Conservation (phyloP, 2,113 vertebrate species). For the Centropus unirufus region DNA sequence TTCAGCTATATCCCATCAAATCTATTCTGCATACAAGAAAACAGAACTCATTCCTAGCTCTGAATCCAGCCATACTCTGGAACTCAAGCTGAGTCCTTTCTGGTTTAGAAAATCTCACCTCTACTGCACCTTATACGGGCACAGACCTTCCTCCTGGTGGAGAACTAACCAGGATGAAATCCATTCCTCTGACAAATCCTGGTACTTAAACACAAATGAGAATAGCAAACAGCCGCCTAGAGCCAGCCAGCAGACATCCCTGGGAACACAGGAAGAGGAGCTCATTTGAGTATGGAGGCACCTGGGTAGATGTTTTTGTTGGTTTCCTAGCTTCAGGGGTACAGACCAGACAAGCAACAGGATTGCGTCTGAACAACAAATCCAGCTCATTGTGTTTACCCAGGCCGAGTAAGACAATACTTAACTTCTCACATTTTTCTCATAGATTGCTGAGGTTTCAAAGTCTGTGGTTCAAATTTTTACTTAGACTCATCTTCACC, state of each 20-base stretch:
- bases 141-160: background rate
- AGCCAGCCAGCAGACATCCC: constrained; percentile 13
- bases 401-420: background rate
- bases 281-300: background rate
- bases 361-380: background rate
- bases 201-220: background rate
- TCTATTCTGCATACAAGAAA: background rate
- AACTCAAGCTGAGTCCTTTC: background rate
- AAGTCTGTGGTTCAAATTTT: background rate
- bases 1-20: background rate
- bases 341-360: background rate
- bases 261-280: constrained; percentile 35
- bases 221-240: constrained; percentile 26
- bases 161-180: background rate
- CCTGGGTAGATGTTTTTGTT: background rate
- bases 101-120: background rate
- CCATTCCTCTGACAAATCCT: background rate
- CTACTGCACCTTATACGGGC: background rate
- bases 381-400: background rate
- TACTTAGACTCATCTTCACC: background rate
- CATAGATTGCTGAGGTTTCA: background rate
- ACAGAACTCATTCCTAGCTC: background rate
- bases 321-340: constrained; percentile 19
- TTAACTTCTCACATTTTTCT: background rate
- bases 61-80: background rate